phyloP scores from a whole-genome alignment of 2,113 vertebrate species.

The Cynocephalus volans region DNA sequence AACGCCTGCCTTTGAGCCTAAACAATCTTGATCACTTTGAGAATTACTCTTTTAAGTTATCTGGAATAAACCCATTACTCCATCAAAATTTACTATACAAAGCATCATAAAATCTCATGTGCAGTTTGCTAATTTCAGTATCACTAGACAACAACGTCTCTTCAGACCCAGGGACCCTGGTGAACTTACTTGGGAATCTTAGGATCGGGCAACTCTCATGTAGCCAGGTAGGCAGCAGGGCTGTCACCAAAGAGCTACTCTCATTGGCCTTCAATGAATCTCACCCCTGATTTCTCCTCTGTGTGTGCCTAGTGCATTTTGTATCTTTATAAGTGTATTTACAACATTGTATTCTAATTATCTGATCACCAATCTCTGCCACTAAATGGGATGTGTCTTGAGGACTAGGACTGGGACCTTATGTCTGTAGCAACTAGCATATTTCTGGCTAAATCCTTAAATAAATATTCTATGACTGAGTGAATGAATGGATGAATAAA shows the following conservation, averaged over 20 bases:
- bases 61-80: not conserved
- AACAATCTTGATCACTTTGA: not conserved
- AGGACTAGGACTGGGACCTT: not conserved
- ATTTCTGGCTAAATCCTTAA: not conserved
- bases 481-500: not conserved
- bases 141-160: not conserved
- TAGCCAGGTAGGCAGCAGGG: not conserved
- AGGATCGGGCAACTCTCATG: not conserved
- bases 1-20: not conserved
- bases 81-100: slow-evolving; percentile 28
- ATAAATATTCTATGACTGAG: not conserved
- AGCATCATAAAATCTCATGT: slow-evolving; percentile 13
- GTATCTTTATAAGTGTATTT: not conserved
- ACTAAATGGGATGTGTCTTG: not conserved
- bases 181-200: not conserved
- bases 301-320: not conserved
- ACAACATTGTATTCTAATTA: not conserved
- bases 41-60: not conserved
- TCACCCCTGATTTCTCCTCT: not conserved
- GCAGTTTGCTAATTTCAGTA: slow-evolving; percentile 33
- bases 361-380: not conserved
- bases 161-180: not conserved
- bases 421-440: not conserved
- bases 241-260: not conserved
- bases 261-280: not conserved